phyloP scores from a whole-genome alignment of 2,888 invertebrate genomes.

The Agrochola macilenta region DNA sequence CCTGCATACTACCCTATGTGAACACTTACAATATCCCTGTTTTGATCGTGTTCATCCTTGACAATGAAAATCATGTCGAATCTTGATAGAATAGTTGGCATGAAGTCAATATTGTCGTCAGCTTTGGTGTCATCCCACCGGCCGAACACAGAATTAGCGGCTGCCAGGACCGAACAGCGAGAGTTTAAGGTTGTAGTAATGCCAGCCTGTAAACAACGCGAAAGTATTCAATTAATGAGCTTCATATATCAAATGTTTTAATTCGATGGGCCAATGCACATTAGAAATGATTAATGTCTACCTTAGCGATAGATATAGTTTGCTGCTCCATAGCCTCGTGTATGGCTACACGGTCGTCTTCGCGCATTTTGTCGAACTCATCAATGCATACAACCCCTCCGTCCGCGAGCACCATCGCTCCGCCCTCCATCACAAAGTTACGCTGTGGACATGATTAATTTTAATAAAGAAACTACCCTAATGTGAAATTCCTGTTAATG shows the following conservation, averaged over 20 bases:
- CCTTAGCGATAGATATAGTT: slow-evolving; percentile 99
- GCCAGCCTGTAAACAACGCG: slow-evolving; percentile 92
- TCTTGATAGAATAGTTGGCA: slow-evolving; percentile 99
- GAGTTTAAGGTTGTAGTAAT: slow-evolving; percentile 99
- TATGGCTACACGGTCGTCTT: slow-evolving; percentile 99
- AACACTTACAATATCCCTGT: slow-evolving; percentile 94
- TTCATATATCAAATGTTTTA: slow-evolving; percentile 12
- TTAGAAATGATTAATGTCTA: slow-evolving; percentile 68
- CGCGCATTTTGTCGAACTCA: slow-evolving; percentile 99
- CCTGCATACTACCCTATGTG: not conserved
- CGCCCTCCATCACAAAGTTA: slow-evolving; percentile 99
- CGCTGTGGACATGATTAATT: slow-evolving; percentile 89
- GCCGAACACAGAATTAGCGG: slow-evolving; percentile 99
- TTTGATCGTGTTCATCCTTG: slow-evolving; percentile 98
- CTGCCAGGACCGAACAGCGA: slow-evolving; percentile 99
- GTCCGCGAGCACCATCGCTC: slow-evolving; percentile 99
- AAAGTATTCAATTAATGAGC: slow-evolving; percentile 30
- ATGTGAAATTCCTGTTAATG: not conserved
- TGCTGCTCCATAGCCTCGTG: slow-evolving; percentile 99
- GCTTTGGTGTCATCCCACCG: slow-evolving; percentile 99
- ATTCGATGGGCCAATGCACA: slow-evolving; percentile 1
- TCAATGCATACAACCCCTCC: slow-evolving; percentile 99
- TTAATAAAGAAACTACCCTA: not conserved
- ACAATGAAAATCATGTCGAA: slow-evolving; percentile 99
- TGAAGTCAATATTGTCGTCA: slow-evolving; percentile 99